A percentile compares a stretch with the other conserved stretches of the same genome.
Evolutionary conservation across 2,797 vertebrate species (phyloP).

Genomic region (Gastrophryne carolinensis): DNA sequence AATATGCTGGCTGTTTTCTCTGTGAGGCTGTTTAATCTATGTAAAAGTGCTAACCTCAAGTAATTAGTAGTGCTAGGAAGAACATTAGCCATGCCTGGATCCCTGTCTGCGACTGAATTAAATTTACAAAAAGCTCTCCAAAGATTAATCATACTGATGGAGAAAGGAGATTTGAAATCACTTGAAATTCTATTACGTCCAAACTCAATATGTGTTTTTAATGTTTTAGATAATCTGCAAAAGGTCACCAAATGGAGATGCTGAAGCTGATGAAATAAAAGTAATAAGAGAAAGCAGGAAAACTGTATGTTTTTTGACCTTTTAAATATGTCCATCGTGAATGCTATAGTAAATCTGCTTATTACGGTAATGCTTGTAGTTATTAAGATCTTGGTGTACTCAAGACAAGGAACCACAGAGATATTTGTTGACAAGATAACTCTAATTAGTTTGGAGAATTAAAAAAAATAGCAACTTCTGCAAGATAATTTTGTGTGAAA

Average conservation of each 20-base stretch:
- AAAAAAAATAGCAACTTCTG: too few relatives aligned
- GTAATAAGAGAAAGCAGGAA: constrained; percentile 68
- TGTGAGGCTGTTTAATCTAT: background rate
- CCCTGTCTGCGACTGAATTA: constrained; percentile 37
- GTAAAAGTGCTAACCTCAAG: background rate
- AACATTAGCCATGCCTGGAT: constrained; percentile 10
- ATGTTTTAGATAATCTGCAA: constrained; percentile 67
- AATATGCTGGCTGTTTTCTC: background rate
- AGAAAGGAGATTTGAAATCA: constrained; percentile 54
- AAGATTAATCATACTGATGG: constrained; percentile 64
- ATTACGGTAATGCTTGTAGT: constrained; percentile 52
- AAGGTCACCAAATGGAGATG: constrained; percentile 71
- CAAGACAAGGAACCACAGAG: too few relatives aligned
- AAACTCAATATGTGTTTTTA: constrained; percentile 65
- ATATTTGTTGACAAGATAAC: too few relatives aligned
- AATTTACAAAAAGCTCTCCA: constrained; percentile 32
- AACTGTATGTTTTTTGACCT: constrained; percentile 68
- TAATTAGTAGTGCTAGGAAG: background rate
- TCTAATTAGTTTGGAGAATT: too few relatives aligned
- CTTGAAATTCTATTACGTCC: constrained; percentile 56
- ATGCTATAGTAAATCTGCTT: constrained; percentile 62
- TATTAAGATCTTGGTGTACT: too few relatives aligned
- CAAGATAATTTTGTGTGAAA: too few relatives aligned
- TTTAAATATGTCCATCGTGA: constrained; percentile 64
- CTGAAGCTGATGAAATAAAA: constrained; percentile 71